Percentiles rank a stretch among this genome's conserved stretches.
These are phyloP conservation scores for Solenopsis fugax DNA, from an alignment of 1,140 invertebrate species.

Conservation along the genomic window DNA sequence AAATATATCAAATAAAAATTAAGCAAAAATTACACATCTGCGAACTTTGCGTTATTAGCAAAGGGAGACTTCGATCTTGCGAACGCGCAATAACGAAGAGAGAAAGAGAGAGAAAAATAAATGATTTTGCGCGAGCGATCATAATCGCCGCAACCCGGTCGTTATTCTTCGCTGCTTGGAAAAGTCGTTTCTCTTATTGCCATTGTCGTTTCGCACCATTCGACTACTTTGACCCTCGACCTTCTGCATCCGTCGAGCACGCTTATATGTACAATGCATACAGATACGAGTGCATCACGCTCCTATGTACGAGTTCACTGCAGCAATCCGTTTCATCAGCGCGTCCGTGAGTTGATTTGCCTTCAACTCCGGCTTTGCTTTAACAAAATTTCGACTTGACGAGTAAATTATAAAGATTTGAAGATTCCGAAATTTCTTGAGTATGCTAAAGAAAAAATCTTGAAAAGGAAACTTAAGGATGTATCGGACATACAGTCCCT, in stretches of 20 bases:
- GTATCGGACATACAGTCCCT: no score
- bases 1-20: neutral
- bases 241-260: constrained; percentile 40
- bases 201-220: constrained; percentile 61
- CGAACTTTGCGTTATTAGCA: neutral
- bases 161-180: constrained; percentile 53
- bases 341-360: constrained; percentile 1
- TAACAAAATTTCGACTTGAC: constrained; percentile 8
- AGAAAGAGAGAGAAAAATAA: constrained; percentile 20
- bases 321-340: constrained; percentile 18
- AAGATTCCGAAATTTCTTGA: neutral
- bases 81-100: neutral
- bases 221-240: constrained; percentile 59
- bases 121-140: constrained; percentile 39
- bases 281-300: constrained; percentile 35
- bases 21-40: neutral
- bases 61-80: neutral
- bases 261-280: constrained; percentile 19
- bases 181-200: constrained; percentile 63
- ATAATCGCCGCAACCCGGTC: constrained; percentile 33
- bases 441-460: neutral
- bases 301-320: neutral
- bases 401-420: constrained; percentile 45
- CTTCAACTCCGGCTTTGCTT: neutral
- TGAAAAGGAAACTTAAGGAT: neutral